Conservation (phyloP, 1,140 invertebrate genomes). For the Bombus haemorrhoidalis region DNA sequence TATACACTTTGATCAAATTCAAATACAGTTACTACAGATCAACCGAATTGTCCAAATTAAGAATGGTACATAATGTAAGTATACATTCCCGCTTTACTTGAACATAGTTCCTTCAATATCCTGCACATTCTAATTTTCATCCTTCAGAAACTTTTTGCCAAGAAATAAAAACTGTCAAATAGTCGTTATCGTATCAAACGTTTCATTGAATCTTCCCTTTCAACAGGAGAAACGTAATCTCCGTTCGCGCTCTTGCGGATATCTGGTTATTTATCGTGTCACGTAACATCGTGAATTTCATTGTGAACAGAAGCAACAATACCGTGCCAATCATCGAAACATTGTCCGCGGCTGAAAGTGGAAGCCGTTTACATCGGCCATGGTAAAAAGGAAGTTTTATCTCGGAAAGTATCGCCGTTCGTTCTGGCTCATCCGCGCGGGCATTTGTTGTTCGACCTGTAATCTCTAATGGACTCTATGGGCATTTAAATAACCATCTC, state of each 20-base stretch:
- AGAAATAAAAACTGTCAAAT: too few relatives aligned
- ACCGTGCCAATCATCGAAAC: constrained; percentile 23
- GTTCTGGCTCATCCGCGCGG: constrained; percentile 50
- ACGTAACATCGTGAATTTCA: not conserved
- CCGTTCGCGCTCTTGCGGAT: not conserved
- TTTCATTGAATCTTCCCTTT: not conserved
- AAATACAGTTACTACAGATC: too few relatives aligned
- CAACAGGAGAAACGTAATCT: not conserved
- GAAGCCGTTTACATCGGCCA: constrained; percentile 18
- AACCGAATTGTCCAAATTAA: too few relatives aligned
- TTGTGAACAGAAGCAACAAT: constrained; percentile 9
- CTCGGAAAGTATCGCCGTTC: constrained; percentile 58
- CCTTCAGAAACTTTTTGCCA: too few relatives aligned
- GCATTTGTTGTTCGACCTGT: constrained; percentile 67
- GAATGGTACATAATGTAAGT: too few relatives aligned
- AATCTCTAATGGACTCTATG: constrained; percentile 71
- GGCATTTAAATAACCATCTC: constrained; percentile 72
- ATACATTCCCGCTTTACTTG: too few relatives aligned
- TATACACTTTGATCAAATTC: too few relatives aligned
- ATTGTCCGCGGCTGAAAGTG: constrained; percentile 35
- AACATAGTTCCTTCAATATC: too few relatives aligned
- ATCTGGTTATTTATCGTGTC: not conserved
- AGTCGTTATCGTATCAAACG: too few relatives aligned
- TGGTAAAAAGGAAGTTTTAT: constrained; percentile 53
- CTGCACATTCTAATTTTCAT: too few relatives aligned